A percentile compares a stretch with the other conserved stretches of the same genome.
Conservation (phyloP, 2,888 invertebrate genomes). For the Plemyria rubiginata region DNA sequence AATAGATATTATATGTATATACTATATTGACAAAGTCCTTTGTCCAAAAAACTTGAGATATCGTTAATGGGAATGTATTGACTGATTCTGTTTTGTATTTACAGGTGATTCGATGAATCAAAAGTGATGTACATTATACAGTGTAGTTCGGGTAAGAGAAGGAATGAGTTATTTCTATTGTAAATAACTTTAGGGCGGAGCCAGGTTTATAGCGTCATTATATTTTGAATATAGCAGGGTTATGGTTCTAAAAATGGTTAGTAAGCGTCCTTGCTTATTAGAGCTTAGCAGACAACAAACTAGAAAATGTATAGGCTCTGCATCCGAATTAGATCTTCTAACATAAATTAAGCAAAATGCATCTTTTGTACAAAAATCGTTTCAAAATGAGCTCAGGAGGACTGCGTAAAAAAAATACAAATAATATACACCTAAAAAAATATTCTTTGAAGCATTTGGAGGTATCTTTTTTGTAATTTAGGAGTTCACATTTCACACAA, state of each 20-base stretch:
- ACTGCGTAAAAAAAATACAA: slow-evolving; percentile 1
- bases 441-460: too few species aligned
- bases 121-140: slow-evolving; percentile 13
- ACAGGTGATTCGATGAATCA: slow-evolving; percentile 1
- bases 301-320: slow-evolving; percentile 1
- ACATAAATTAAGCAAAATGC: neutral
- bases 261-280: slow-evolving; percentile 14
- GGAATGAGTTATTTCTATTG: slow-evolving; percentile 19
- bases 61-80: slow-evolving; percentile 2
- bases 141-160: slow-evolving; percentile 6
- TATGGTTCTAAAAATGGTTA: slow-evolving; percentile 22
- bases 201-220: slow-evolving; percentile 16
- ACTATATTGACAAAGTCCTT: slow-evolving; percentile 3
- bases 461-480: too few species aligned
- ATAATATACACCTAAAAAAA: neutral
- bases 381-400: slow-evolving; percentile 27
- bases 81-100: slow-evolving; percentile 3
- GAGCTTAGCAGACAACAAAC: slow-evolving; percentile 11
- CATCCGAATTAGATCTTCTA: slow-evolving; percentile 6
- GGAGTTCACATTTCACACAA: too few species aligned
- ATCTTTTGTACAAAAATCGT: slow-evolving; percentile 15
- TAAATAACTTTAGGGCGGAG: slow-evolving; percentile 22
- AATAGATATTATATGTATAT: too few species aligned
- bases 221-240: slow-evolving; percentile 1
- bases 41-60: slow-evolving; percentile 23